Base-by-base conservation (phyloP, 2,888 invertebrate species). In the Drosophila mulleri region DNA sequence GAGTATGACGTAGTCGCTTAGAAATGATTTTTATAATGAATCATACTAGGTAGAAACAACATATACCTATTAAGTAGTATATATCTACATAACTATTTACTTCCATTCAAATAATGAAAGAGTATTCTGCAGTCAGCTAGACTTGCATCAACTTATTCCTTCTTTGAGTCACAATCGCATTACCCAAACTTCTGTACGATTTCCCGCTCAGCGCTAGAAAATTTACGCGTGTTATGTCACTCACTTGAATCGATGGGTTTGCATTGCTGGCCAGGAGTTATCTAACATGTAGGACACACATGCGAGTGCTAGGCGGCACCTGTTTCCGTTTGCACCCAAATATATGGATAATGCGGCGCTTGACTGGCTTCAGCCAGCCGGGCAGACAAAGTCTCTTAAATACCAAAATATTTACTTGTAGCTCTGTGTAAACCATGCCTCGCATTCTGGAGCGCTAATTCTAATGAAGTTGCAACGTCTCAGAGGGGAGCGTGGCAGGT, bases 311-410 rank as follows among this genome's bases (percentile, higher is more conserved):
- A 9, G 23, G 29, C n/a, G 29, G 80, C 83, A 83, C 88, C 83
- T 83, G 83, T 85, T 83, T 83, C 83, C 88, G 88, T 82, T 82
- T 84, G 82, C 82, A 73, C 62, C 75, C 59, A 59, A 77, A 53
- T 44, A 26, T 26, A 29, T 48, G 32, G 12, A 39, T 41, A 18
- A 63, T 44, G 54, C 69, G 69, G 72, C 78, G 78, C 78, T 71
- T 76, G 61, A 54, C 48, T 61, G 60, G 45, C 62, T 71, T 59
- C 54, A 42, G 45, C 14, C 50, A 54, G 48, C 29, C 29, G 32
- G 18, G 18, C 29, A 42, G 42, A 20, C 32, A 42, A 20, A 18
- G 44, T 32, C 67, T 59, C 47, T 26, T 29, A 48, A 59, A 29
- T 48, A 52, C 65, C 62, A 71, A 67, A 81, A 84, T 83, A 87